These are phyloP conservation scores for Bradypus variegatus DNA, from an alignment of 2,797 vertebrate genomes.

Conservation along the genomic window DNA sequence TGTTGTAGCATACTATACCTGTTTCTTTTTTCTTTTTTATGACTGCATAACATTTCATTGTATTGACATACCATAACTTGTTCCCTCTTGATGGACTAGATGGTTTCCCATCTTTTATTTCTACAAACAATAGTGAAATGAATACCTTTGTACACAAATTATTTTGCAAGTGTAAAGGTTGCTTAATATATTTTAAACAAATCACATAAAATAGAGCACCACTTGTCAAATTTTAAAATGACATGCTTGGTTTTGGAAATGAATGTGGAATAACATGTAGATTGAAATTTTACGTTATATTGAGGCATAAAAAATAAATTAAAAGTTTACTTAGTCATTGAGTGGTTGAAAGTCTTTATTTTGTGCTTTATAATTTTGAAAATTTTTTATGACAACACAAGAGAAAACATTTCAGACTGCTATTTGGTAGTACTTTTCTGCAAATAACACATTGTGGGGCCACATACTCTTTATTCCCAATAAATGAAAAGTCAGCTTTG, in stretches of 20 bases:
- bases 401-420: constrained; percentile 11
- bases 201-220: background rate
- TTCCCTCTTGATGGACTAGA: background rate
- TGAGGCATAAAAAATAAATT: background rate
- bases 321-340: background rate
- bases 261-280: background rate
- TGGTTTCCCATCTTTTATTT: background rate
- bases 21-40: background rate
- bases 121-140: background rate
- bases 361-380: background rate
- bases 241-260: background rate
- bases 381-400: background rate
- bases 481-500: background rate
- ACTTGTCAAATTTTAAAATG: background rate
- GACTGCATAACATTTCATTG: background rate
- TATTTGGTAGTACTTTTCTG: background rate
- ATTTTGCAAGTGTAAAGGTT: background rate
- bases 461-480: background rate
- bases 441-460: background rate
- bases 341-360: background rate
- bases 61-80: background rate
- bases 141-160: background rate
- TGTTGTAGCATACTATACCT: background rate
- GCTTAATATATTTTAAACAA: constrained; percentile 14
- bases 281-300: constrained; percentile 5